phyloP scores from a whole-genome alignment of 2,797 vertebrate genomes.

The Octomys mimax region DNA sequence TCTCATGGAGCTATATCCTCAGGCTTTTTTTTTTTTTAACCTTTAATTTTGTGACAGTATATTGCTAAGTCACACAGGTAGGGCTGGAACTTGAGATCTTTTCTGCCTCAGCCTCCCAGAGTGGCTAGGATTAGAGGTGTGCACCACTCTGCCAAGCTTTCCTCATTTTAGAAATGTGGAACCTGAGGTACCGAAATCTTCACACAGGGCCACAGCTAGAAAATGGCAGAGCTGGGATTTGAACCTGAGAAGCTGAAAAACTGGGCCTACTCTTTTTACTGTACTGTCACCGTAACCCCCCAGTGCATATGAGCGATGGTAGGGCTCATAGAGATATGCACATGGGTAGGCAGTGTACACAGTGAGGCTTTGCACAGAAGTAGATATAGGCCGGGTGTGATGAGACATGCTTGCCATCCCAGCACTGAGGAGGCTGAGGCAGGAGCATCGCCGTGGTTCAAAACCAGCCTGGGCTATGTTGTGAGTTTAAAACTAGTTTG shows the following conservation, averaged over 20 bases:
- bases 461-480: neutral
- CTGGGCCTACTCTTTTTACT: neutral
- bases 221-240: neutral
- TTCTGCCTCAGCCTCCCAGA: neutral
- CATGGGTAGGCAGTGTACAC: too few relatives aligned
- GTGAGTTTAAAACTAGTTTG: neutral
- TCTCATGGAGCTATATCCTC: neutral
- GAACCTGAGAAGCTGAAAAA: neutral
- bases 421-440: neutral
- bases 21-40: neutral
- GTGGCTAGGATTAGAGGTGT: neutral
- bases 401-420: neutral
- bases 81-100: neutral
- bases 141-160: neutral
- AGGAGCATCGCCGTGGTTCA: neutral
- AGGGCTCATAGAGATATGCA: neutral
- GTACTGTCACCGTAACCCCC: neutral
- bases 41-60: too few relatives aligned
- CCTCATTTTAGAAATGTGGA: neutral
- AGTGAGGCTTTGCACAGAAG: neutral
- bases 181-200: neutral
- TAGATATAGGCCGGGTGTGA: accelerated
- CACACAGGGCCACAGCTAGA: neutral
- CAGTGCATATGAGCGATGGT: neutral
- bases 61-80: neutral